These are phyloP conservation scores for Heliconius sara DNA, from an alignment of 2,888 invertebrate species.

Conservation along the genomic window DNA sequence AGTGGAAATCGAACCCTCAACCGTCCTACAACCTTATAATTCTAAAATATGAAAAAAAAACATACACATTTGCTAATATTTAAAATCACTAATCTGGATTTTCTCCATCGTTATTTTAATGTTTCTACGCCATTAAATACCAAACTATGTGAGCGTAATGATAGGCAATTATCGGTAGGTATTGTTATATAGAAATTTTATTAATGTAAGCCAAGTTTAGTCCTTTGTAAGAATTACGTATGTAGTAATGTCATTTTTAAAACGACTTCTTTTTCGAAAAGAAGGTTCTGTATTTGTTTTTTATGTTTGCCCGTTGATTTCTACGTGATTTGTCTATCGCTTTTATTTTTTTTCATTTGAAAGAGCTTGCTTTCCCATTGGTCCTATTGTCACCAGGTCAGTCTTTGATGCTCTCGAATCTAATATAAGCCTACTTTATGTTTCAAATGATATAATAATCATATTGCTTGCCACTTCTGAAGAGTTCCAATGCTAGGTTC, in stretches of 20 bases:
- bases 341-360: no score
- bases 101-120: constrained; percentile 24
- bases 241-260: neutral
- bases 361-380: no score
- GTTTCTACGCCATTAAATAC: constrained; percentile 28
- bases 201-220: neutral
- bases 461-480: no score
- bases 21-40: neutral
- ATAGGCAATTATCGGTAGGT: neutral
- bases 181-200: constrained; percentile 11
- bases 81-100: neutral
- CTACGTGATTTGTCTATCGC: no score
- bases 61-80: neutral
- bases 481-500: no score
- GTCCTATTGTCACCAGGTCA: no score
- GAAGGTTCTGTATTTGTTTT: no score
- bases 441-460: no score
- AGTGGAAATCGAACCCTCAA: neutral
- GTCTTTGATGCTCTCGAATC: no score
- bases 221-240: neutral
- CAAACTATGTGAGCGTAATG: constrained; percentile 13
- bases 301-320: no score
- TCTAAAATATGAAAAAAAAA: no score
- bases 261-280: neutral
- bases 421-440: no score